Evolutionary conservation across 2,888 invertebrate species (phyloP), one percentile per base, ranked within the genome.

Genomic region (Trachelus tabidus): DNA sequence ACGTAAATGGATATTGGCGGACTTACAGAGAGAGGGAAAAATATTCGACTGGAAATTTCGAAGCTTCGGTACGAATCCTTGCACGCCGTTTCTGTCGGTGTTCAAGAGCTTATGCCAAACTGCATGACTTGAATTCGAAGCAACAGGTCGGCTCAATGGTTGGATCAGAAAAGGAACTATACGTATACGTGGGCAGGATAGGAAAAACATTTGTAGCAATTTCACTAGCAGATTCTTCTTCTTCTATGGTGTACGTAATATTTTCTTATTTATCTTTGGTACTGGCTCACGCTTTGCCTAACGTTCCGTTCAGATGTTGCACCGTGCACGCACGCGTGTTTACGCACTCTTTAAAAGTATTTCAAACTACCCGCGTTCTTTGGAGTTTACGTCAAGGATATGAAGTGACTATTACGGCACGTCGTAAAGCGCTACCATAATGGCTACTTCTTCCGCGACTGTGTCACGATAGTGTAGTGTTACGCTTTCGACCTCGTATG

Each of bases 371-470:
- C 15, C 56, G 56, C 23, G 56, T 23, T 9, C 56, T 56, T 56
- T 9, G 23, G 75, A 68, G 73, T 77, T 81, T 77, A 78, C 81
- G 75, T 75, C 71, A 77, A 35, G 71, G 78, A 75, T 77, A 81
- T 79, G 79, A 79, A 81, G 79, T 80, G 79, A 75, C 79, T 77
- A 73, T 81, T 80, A 81, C 75, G 37, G 37, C 71, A 75, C 73
- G 35, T 77, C 77, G 81, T 81, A 80, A 79, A 80, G 75, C 74
- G 31, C n/a, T 74, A 37, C 37, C 68, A 73, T 78, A 80, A 81
- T 80, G 77, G 79, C 75, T 71, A 37, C 75, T 56, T 34, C 56
- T 75, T 15, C 33, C 73, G 31, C 23, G 68, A 73, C 80, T 68
- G 56, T 56, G 56, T 56, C 56, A 56, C 23, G 23, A 56, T 56